Evolutionary conservation across 2,888 invertebrate species (phyloP), one percentile per base, ranked within the genome.

Genomic region (Pandemis cinnamomeana): DNA sequence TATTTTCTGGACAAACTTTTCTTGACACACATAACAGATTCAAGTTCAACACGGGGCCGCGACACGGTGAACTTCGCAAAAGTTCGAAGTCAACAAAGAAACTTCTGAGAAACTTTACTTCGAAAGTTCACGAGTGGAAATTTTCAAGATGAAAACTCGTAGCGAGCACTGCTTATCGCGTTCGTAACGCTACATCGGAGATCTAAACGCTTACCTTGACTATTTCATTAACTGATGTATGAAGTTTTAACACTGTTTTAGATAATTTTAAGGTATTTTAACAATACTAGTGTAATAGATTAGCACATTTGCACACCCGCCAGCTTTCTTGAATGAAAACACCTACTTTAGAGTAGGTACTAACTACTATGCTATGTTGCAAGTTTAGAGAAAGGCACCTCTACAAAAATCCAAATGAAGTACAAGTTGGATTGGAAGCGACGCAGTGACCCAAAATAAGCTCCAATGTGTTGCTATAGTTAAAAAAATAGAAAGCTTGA

Each of bases 391-490:
- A 93, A 93, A 94, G 94, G 94, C 94, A 93, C 92, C 91, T 92
- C 91, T 90, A 93, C 87, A 90, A 91, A 91, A 91, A 89, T 86
- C 86, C 86, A 89, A 90, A 88, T 87, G 91, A 91, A 92, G 90
- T 90, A 91, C 91, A 91, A 92, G 91, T 91, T 92, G 89, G 91
- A 92, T 91, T 92, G 89, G 91, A 92, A 90, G 89, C 87, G 90
- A 91, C 91, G 91, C 91, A 94, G 86, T 94, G 94, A 94, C 93
- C 93, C 94, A 94, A 94, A 94, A 94, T 94, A 94, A 94, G 94
- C 94, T 94, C 89, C 81, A 82, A 77, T 87, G 87, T 91, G 93
- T 93, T 94, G 92, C 94, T 90, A 91, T 80, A 81, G 71, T 48
- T 71, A 85, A 89, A 87, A 87, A 87, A 80, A 80, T 80, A 80